Percentiles rank a stretch among this genome's conserved stretches.
Evolutionary conservation across 1,140 invertebrate species (phyloP).

Genomic region (Drosophila lacertosa): DNA sequence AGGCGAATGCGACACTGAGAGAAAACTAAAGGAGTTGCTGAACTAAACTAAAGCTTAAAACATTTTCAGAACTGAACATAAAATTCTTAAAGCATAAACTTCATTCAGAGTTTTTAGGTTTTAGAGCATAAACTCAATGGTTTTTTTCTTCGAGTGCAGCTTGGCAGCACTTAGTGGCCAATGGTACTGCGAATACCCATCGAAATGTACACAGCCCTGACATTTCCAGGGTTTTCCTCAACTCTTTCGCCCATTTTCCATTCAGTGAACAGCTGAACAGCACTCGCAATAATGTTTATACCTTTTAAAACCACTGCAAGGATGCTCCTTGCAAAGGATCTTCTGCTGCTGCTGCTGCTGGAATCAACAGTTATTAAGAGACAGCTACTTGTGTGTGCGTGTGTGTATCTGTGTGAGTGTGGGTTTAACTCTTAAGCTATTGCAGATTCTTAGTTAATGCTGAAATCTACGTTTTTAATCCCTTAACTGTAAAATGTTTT

Average conservation of each 20-base stretch:
- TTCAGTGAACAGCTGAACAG: slow-evolving; percentile 25
- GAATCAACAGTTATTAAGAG: slow-evolving; percentile 27
- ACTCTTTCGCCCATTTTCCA: slow-evolving; percentile 22
- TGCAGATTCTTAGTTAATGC: slow-evolving; percentile 23
- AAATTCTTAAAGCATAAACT: too few relatives aligned
- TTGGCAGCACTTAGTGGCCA: slow-evolving; percentile 44
- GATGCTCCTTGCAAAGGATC: slow-evolving; percentile 21
- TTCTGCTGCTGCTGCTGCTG: background rate
- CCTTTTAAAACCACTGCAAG: slow-evolving; percentile 42
- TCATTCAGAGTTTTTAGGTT: too few relatives aligned
- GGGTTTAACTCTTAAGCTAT: slow-evolving; percentile 25
- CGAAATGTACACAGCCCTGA: background rate
- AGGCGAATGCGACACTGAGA: slow-evolving; percentile 31
- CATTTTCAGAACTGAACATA: too few relatives aligned
- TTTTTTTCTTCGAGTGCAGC: slow-evolving; percentile 22
- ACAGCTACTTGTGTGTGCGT: background rate
- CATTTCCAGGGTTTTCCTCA: too few relatives aligned
- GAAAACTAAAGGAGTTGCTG: too few relatives aligned
- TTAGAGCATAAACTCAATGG: too few relatives aligned
- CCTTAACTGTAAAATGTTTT: background rate
- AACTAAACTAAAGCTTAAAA: too few relatives aligned
- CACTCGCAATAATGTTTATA: slow-evolving; percentile 52
- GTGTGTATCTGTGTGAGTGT: background rate
- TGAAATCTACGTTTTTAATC: background rate
- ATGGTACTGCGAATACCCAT: background rate